These are phyloP conservation scores for Asarcornis scutulata DNA, from an alignment of 2,113 vertebrate genomes.

Conservation along the genomic window DNA sequence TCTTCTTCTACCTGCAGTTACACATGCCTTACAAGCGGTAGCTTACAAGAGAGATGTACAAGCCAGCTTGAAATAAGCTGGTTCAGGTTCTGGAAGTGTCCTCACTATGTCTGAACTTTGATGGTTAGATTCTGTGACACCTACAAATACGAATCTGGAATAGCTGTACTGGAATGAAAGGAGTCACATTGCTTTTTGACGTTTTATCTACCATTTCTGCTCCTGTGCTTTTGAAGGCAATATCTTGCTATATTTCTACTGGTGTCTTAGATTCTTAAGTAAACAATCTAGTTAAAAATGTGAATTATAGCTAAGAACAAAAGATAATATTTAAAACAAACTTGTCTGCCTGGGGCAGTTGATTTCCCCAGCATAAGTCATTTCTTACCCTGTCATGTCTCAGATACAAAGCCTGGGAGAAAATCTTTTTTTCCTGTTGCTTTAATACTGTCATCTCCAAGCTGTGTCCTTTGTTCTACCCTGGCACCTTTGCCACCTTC, in stretches of 20 bases:
- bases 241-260: background rate
- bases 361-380: background rate
- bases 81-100: background rate
- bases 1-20: background rate
- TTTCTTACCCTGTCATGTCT: background rate
- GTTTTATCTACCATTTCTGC: background rate
- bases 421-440: background rate
- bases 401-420: constrained; percentile 75
- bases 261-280: background rate
- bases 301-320: background rate
- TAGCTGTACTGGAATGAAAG: background rate
- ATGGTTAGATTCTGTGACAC: background rate
- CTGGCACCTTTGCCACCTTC: background rate
- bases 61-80: background rate
- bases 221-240: background rate
- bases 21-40: rapidly evolving
- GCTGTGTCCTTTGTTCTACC: background rate
- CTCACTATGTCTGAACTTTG: rapidly evolving
- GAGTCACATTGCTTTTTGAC: background rate
- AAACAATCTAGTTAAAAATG: background rate
- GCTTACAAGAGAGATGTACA: background rate
- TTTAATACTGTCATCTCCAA: background rate
- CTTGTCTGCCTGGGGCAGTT: background rate
- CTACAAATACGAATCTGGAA: background rate
- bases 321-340: background rate